Base-by-base conservation (phyloP, 2,888 invertebrate species). In the Athripsodes cinereus region DNA sequence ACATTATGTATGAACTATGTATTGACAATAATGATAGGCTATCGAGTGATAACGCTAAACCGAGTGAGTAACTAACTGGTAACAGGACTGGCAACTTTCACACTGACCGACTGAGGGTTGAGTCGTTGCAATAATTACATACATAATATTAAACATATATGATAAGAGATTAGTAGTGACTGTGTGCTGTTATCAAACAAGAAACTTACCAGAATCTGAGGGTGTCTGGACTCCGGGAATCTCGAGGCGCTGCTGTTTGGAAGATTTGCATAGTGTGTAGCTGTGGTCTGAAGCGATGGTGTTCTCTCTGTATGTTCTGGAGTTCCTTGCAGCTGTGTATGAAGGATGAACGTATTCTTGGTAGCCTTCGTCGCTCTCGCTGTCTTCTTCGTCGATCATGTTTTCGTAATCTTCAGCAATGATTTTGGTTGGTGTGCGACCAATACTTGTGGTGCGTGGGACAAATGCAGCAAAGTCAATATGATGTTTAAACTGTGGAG, bases 181-280 rank as follows among this genome's bases (percentile, higher is more conserved):
- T 16, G 44, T 16, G 56, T n/a, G n/a, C n/a, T 6, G 26, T 26
- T 26, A 13, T 40, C 40, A 13, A 40, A 40, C 16, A 40, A 40
- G 40, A 40, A 64, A 81, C 87, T 87, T 78, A 85, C 93, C 92
- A 64, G 93, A 92, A 82, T 93, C 93, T 46, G 93, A 92, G 57
- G 93, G 92, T 65, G 93, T 92, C 69, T 91, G 90, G 22, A 91
- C 83, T 66, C 90, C 90, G 53, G 89, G 82, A 67, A 81, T 81
- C 69, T 87, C 87, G 63, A 85, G 79, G 70, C 78, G 80, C 71
- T 76, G 76, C 58, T 67, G 67, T 64, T 52, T 64, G 31, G 70
- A 67, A 64, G 74, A 75, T 65, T 78, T 79, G 67, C 83, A 81
- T 64, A 84, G 83, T 64, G 86, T 82, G 65, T 91, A 90, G 75